Evolutionary conservation across 2,797 vertebrate species (phyloP).

Genomic region (Urocyon cinereoargenteus): DNA sequence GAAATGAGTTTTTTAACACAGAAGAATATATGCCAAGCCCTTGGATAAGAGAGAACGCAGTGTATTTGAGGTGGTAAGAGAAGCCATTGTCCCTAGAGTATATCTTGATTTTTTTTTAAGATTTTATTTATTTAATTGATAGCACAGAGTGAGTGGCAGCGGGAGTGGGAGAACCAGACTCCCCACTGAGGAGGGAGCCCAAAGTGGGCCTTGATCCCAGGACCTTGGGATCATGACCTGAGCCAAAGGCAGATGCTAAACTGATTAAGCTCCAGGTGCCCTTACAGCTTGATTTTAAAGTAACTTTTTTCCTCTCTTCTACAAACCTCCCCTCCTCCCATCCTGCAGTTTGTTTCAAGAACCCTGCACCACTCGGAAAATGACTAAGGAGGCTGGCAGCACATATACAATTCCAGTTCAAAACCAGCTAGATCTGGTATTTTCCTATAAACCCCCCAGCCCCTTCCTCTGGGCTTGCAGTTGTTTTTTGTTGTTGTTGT

Average conservation of each 20-base stretch:
- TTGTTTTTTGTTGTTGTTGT: no score
- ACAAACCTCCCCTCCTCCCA: background rate
- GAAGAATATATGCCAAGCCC: background rate
- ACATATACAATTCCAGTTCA: background rate
- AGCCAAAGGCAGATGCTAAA: no score
- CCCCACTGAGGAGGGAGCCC: no score
- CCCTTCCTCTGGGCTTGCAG: background rate
- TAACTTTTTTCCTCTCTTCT: background rate
- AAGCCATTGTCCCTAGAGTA: background rate
- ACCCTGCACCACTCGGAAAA: background rate
- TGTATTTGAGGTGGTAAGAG: background rate
- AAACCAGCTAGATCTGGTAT: background rate
- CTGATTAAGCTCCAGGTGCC: no score
- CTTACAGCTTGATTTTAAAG: background rate
- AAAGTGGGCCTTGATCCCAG: no score
- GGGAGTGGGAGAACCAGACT: no score
- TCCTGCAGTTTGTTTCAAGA: no score
- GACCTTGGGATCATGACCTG: no score
- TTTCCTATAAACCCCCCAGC: background rate
- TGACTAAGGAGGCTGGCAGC: background rate
- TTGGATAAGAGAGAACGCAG: background rate
- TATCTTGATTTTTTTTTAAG: background rate
- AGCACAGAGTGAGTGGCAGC: no score
- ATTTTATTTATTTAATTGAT: no score
- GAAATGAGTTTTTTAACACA: background rate